A percentile compares a stretch with the other conserved stretches of the same genome.
Evolutionary conservation across 2,888 invertebrate species (phyloP).

Genomic region (Agrotis exclamationis): DNA sequence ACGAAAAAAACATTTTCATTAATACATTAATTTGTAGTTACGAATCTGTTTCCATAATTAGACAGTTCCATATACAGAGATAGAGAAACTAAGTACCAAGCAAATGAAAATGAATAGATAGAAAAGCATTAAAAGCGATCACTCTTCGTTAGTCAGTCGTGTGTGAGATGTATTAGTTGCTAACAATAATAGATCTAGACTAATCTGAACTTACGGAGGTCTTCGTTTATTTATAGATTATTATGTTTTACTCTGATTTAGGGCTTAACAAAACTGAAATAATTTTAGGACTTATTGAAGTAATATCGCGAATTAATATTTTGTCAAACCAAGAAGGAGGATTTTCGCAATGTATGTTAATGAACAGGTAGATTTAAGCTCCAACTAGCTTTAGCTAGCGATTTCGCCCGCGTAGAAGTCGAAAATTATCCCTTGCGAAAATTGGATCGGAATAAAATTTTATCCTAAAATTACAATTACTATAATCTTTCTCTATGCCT

Average conservation of each 20-base stretch:
- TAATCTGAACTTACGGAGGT: conserved; percentile 20
- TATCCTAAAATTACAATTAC: no score
- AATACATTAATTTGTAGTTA: no score
- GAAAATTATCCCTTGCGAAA: no score
- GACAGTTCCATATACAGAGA: no score
- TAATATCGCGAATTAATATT: not conserved
- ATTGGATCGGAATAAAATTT: no score
- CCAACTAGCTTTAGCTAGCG: no score
- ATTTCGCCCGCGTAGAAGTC: no score
- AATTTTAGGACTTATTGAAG: not conserved
- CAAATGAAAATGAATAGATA: conserved; percentile 53
- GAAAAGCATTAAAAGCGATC: conserved; percentile 38
- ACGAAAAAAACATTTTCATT: no score
- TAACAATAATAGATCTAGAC: conserved; percentile 41
- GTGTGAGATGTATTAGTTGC: conserved; percentile 39
- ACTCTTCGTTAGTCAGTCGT: conserved; percentile 43
- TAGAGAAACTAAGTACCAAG: not conserved
- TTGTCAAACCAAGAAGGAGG: not conserved
- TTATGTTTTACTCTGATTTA: not conserved
- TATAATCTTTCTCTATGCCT: no score
- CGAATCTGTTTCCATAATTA: not conserved
- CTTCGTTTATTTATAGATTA: conserved; percentile 20
- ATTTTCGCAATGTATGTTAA: not conserved
- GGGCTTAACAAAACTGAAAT: not conserved
- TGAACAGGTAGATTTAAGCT: no score